Percentiles rank a stretch among this genome's conserved stretches.
Conservation (phyloP, 2,113 vertebrate genomes). For the Xiphophorus couchianus region DNA sequence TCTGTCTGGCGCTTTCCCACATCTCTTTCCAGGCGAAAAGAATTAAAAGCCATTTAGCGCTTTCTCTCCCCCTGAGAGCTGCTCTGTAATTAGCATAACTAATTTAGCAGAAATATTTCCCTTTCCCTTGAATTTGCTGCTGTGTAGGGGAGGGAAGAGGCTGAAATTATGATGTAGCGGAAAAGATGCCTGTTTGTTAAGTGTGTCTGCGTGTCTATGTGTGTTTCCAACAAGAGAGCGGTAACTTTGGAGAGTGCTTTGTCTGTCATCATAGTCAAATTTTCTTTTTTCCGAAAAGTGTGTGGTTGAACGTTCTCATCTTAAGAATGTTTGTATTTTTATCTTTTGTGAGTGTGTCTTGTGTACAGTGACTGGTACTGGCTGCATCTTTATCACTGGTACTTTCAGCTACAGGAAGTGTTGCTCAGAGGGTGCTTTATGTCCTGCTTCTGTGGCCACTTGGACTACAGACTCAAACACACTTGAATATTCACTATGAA, state of each 20-base stretch:
- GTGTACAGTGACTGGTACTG: conserved; percentile 43
- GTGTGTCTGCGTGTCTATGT: conserved; percentile 12
- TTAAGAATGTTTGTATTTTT: conserved; percentile 25
- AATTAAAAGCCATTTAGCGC: conserved; percentile 84
- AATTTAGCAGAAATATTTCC: conserved; percentile 84
- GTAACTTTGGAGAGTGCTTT: conserved; percentile 41
- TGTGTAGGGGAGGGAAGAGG: conserved; percentile 41
- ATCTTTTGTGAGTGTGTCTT: conserved; percentile 23
- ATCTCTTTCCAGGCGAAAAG: conserved; percentile 78
- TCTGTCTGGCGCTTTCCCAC: conserved; percentile 61
- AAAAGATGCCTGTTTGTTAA: conserved; percentile 72
- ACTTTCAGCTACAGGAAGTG: conserved; percentile 54
- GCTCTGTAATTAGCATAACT: conserved; percentile 83
- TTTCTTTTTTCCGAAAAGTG: conserved; percentile 12
- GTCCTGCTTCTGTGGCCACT: conserved; percentile 27
- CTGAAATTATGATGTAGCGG: conserved; percentile 75
- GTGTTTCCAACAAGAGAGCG: conserved; percentile 31
- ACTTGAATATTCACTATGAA: conserved; percentile 24
- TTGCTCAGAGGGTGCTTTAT: conserved; percentile 53
- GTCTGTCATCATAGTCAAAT: conserved; percentile 26
- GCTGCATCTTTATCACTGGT: conserved; percentile 63
- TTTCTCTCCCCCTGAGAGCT: conserved; percentile 72
- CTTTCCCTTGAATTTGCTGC: conserved; percentile 74
- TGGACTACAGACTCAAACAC: conserved; percentile 37
- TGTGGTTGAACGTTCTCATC: conserved; percentile 10